Evolutionary conservation across 2,797 vertebrate species (phyloP).

Genomic region (Chloroceryle inda): DNA sequence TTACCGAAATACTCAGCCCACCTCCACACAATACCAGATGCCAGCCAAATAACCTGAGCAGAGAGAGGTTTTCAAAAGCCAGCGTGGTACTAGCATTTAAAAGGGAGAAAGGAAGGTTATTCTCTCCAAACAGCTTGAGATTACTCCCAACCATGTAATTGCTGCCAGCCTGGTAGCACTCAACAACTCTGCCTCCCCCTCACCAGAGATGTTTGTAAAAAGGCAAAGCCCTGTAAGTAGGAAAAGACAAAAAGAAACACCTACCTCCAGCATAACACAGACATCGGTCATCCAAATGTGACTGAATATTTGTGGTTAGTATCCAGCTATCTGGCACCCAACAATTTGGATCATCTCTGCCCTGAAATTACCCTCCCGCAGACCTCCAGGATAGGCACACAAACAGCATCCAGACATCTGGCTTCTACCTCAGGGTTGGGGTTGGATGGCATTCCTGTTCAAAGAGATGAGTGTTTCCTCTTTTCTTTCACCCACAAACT

Average conservation of each 20-base stretch:
- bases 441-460: background rate
- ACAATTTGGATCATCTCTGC: background rate
- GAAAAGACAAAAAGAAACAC: background rate
- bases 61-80: constrained; percentile 22
- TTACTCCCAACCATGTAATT: background rate
- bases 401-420: background rate
- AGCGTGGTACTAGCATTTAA: background rate
- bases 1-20: constrained; percentile 33
- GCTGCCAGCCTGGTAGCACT: background rate
- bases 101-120: constrained; percentile 13
- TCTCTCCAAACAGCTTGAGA: background rate
- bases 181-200: background rate
- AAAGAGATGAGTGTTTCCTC: constrained; percentile 18
- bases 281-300: background rate
- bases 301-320: constrained; percentile 7
- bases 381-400: background rate
- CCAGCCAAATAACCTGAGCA: constrained; percentile 34
- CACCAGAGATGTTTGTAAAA: background rate
- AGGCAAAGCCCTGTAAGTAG: background rate
- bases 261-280: background rate
- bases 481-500: background rate
- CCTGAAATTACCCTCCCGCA: constrained; percentile 14
- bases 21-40: constrained; percentile 6
- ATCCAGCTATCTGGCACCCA: background rate
- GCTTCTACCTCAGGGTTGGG: background rate